Base-by-base conservation (phyloP, 2,113 vertebrate genomes). In the Chunga burmeisteri region DNA sequence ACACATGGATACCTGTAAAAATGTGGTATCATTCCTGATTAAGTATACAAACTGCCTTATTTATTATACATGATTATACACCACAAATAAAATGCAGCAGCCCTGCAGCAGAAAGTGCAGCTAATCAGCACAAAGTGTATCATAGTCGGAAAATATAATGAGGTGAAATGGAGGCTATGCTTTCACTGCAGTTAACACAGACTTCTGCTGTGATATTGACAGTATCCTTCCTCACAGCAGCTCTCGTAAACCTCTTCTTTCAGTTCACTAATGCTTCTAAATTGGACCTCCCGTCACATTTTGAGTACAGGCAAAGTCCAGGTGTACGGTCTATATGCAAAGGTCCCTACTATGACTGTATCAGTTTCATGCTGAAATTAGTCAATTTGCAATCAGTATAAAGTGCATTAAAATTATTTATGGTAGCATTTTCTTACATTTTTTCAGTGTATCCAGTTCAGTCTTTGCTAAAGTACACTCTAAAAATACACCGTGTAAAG, bases 81-180 rank as follows among this genome's bases (percentile, higher is more conserved):
- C 30, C 53, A 77, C 42, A 88, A 90, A 80, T 80, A 73, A 93
- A 94, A 94, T 50, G 74, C 71, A 94, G 78, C 85, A 90, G 71
- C 92, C 70, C 81, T 87, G 94, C 91, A 96, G 90, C 84, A 96
- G 81, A 85, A 93, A 82, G 77, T 46, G 84, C 61, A 95, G 87
- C 87, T 96, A 90, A 96, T 93, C 93, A 94, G 84, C 70, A 85
- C 68, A 29, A 61, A 84, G 72, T 50, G 4, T 26, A 79, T 61
- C 87, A 59, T 3, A 86, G 67, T 82, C 26, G 71, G 86, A 95
- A 91, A 90, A 85, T 7, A 68, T 10, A 77, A 77, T 88, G 81
- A 86, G 85, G 90, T 18, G 38, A 83, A 91, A 95, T 70, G 70
- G 62, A 94, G 81, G 36, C 70, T 56, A 3, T 14, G 53, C 29